These are phyloP conservation scores for Numenius phaeopus DNA, from an alignment of 2,797 vertebrate genomes.

Conservation along the genomic window DNA sequence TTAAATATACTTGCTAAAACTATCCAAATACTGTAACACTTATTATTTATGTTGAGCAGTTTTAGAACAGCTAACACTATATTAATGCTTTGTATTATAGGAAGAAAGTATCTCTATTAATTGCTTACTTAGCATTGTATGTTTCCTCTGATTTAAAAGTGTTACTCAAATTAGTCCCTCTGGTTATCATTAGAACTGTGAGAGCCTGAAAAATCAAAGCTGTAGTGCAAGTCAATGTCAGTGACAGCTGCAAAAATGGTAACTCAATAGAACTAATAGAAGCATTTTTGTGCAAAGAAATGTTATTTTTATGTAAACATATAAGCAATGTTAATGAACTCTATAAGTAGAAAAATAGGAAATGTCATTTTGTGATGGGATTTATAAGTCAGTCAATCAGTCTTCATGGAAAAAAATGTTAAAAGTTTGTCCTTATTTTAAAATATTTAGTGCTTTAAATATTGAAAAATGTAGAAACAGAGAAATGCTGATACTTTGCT, in stretches of 20 bases:
- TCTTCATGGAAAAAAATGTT: background rate
- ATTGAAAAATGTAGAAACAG: background rate
- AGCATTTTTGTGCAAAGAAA: conserved; percentile 37
- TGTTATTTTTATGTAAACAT: conserved; percentile 42
- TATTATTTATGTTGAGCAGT: background rate
- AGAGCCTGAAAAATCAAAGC: conserved; percentile 58
- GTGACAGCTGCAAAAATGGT: conserved; percentile 54
- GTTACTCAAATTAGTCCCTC: conserved; percentile 58
- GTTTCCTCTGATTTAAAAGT: conserved; percentile 50
- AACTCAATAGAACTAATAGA: conserved; percentile 40
- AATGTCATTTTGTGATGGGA: background rate
- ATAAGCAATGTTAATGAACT: background rate
- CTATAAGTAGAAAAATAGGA: background rate
- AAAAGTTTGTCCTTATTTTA: background rate
- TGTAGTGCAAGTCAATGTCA: conserved; percentile 40
- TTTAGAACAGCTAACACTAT: background rate
- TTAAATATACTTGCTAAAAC: background rate
- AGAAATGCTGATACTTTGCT: background rate
- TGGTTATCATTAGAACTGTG: conserved; percentile 59
- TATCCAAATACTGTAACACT: background rate
- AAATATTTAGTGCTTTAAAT: background rate
- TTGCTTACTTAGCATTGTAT: conserved; percentile 40
- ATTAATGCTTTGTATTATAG: background rate
- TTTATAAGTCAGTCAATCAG: background rate
- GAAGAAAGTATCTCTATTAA: conserved; percentile 3